Evolutionary conservation across 2,113 vertebrate genomes (phyloP).

Genomic region (Bufo bufo): DNA sequence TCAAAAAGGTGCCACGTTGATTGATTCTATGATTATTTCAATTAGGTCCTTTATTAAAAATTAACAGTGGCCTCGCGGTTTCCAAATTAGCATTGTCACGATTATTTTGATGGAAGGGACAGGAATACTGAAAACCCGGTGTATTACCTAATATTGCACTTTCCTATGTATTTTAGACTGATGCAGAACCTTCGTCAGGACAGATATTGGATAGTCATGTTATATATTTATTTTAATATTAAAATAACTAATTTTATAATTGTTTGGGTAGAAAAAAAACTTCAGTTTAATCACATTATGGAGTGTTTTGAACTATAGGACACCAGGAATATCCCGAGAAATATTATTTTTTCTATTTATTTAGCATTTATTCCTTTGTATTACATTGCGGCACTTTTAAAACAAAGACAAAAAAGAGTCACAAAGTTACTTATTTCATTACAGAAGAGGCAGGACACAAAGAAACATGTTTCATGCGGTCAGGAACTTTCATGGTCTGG

Average conservation of each 20-base stretch:
- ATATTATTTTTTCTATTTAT: background rate
- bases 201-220: background rate
- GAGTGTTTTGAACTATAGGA: background rate
- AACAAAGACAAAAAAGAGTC: background rate
- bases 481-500: background rate
- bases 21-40: conserved; percentile 83
- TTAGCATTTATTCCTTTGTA: background rate
- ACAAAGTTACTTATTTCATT: background rate
- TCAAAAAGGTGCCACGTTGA: conserved; percentile 77
- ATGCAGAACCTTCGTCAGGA: background rate
- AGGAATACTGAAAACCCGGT: conserved; percentile 62
- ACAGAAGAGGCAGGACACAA: background rate
- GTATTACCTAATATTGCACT: no score
- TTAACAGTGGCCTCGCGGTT: conserved; percentile 79
- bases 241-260: background rate
- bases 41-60: conserved; percentile 81
- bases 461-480: background rate
- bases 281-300: no score
- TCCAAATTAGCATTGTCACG: conserved; percentile 77
- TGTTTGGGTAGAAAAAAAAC: background rate
- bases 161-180: no score
- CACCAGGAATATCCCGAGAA: background rate
- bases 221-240: background rate
- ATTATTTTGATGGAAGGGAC: conserved; percentile 74
- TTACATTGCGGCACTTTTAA: background rate